Percentiles rank a stretch among this genome's conserved stretches.
Evolutionary conservation across 2,888 invertebrate species (phyloP).

Genomic region (Drosophila lutescens): DNA sequence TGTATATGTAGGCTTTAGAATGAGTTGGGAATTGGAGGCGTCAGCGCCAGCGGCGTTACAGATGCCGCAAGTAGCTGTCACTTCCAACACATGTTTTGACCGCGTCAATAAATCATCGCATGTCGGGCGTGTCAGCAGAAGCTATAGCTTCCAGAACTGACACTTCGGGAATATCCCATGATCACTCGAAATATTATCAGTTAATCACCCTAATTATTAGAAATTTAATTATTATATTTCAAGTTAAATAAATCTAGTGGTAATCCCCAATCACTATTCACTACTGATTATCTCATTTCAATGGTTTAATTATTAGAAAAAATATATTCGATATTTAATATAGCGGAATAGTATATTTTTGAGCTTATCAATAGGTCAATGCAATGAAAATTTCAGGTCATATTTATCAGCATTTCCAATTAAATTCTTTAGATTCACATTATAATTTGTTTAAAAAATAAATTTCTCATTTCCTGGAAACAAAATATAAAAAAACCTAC

Average conservation of each 20-base stretch:
- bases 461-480: neutral
- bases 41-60: slow-evolving; percentile 75
- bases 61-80: slow-evolving; percentile 83
- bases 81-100: slow-evolving; percentile 85
- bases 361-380: neutral
- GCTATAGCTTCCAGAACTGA: slow-evolving; percentile 28
- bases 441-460: too few species aligned
- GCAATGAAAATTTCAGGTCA: too few species aligned
- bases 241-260: neutral
- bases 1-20: slow-evolving; percentile 9
- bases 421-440: too few species aligned
- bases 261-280: neutral
- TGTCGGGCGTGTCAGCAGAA: slow-evolving; percentile 72
- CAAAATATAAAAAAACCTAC: too few species aligned
- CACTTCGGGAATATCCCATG: slow-evolving; percentile 1
- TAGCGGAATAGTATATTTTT: neutral
- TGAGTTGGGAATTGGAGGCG: slow-evolving; percentile 40
- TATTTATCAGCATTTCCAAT: too few species aligned
- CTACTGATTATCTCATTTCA: neutral
- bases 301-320: neutral
- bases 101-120: slow-evolving; percentile 84
- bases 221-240: neutral
- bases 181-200: neutral
- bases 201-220: neutral
- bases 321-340: neutral